Evolutionary conservation across 2,797 vertebrate species (phyloP).

Genomic region (Sarcoramphus papa): DNA sequence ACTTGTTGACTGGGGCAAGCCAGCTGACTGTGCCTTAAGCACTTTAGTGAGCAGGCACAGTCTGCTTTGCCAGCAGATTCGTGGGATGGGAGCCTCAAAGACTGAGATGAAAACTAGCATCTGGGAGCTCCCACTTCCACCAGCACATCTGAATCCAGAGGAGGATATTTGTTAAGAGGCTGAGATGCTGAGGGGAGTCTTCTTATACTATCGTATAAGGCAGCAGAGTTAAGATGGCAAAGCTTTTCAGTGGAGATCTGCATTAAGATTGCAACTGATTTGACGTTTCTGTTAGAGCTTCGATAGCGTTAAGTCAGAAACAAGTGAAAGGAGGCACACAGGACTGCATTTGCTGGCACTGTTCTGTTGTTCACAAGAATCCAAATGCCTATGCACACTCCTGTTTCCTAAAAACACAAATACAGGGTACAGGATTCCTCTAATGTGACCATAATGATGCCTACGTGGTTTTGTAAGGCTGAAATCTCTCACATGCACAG

Average conservation of each 20-base stretch:
- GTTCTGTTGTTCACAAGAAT: not conserved
- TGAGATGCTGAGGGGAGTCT: not conserved
- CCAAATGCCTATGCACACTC: rapidly evolving
- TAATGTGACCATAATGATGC: not conserved
- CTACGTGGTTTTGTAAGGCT: not conserved
- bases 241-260: not conserved
- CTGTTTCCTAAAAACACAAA: not conserved
- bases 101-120: not conserved
- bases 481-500: not conserved
- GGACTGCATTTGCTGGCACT: not conserved
- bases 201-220: not conserved
- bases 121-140: not conserved
- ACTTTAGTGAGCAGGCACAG: not conserved
- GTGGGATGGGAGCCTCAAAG: not conserved
- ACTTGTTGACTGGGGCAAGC: not conserved
- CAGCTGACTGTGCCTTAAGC: not conserved
- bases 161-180: not conserved
- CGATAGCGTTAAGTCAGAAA: not conserved
- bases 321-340: not conserved
- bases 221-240: not conserved
- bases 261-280: not conserved
- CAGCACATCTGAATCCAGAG: not conserved
- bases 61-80: not conserved
- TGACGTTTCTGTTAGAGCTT: not conserved
- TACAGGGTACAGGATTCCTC: not conserved